These are phyloP conservation scores for Clupea harengus DNA, from an alignment of 2,113 vertebrate species.

Conservation along the genomic window DNA sequence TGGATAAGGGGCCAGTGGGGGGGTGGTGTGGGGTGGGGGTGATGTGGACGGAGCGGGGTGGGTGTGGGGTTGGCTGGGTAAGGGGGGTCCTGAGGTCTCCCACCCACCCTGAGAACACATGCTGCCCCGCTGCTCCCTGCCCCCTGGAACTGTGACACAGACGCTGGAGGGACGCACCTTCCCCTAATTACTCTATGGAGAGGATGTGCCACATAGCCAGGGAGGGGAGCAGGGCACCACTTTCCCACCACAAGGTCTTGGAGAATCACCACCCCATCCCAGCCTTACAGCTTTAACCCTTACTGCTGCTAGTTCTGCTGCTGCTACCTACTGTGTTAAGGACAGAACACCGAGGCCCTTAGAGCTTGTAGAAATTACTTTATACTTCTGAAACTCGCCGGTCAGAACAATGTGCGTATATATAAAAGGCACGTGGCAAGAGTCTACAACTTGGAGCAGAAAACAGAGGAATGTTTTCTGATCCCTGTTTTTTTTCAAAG, in stretches of 20 bases:
- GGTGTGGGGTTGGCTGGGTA: not conserved
- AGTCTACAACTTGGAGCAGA: not conserved
- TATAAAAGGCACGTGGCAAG: not conserved
- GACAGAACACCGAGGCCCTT: not conserved
- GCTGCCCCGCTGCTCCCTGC: conserved; percentile 61
- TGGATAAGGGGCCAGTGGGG: conserved; percentile 56
- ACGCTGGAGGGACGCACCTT: conserved; percentile 55
- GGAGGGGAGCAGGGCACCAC: conserved; percentile 69
- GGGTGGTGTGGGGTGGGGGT: conserved; percentile 26
- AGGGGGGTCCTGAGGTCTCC: conserved; percentile 55
- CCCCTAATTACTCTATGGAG: conserved; percentile 76
- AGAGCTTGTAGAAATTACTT: not conserved
- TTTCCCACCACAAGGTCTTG: conserved; percentile 73
- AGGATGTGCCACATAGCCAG: conserved; percentile 78
- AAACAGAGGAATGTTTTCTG: not conserved
- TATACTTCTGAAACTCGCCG: not conserved
- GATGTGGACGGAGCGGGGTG: conserved; percentile 17
- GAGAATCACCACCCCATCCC: conserved; percentile 58
- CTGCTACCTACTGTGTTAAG: not conserved
- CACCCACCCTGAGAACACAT: conserved; percentile 71
- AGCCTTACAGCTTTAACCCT: conserved; percentile 52
- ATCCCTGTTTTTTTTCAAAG: not conserved
- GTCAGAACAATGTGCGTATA: not conserved
- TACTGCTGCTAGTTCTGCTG: conserved; percentile 20
- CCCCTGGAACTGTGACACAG: conserved; percentile 36